Conservation (phyloP, 2,888 invertebrate genomes). For the Invenusta paracnida region DNA sequence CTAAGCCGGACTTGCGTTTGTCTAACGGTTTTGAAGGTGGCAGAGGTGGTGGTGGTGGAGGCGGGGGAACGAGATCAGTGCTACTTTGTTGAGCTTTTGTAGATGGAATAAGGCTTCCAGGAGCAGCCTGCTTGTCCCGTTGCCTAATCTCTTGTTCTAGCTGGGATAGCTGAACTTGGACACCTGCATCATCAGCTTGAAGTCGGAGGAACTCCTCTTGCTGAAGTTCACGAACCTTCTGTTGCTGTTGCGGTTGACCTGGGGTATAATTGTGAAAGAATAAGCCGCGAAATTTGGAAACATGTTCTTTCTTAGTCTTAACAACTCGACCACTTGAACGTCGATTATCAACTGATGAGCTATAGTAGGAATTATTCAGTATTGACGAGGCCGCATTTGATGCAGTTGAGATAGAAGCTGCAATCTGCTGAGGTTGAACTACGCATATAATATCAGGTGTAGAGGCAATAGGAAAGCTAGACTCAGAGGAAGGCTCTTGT, state of each 20-base stretch:
- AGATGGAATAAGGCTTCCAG: neutral
- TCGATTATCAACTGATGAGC: neutral
- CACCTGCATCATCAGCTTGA: conserved; percentile 14
- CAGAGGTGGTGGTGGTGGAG: neutral
- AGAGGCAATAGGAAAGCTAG: neutral
- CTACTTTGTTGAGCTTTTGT: neutral
- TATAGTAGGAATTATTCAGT: neutral
- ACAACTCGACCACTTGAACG: neutral
- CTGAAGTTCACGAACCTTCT: conserved; percentile 36
- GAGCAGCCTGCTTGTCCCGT: neutral
- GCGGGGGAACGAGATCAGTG: neutral
- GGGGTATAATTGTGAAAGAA: conserved; percentile 37
- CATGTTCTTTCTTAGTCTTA: neutral
- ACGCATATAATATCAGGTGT: neutral
- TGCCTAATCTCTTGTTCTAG: neutral
- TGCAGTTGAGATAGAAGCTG: neutral
- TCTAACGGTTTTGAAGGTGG: neutral
- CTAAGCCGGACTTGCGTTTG: neutral
- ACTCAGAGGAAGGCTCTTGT: neutral
- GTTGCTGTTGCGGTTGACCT: conserved; percentile 15
- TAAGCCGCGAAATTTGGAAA: conserved; percentile 30
- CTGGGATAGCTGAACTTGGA: neutral
- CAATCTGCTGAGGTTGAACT: neutral
- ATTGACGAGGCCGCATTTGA: neutral
- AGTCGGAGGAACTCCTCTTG: conserved; percentile 36